Percentiles rank a stretch among this genome's conserved stretches.
These are phyloP conservation scores for Parotocinclus haroldoi DNA, from an alignment of 2,797 vertebrate genomes.

Conservation along the genomic window DNA sequence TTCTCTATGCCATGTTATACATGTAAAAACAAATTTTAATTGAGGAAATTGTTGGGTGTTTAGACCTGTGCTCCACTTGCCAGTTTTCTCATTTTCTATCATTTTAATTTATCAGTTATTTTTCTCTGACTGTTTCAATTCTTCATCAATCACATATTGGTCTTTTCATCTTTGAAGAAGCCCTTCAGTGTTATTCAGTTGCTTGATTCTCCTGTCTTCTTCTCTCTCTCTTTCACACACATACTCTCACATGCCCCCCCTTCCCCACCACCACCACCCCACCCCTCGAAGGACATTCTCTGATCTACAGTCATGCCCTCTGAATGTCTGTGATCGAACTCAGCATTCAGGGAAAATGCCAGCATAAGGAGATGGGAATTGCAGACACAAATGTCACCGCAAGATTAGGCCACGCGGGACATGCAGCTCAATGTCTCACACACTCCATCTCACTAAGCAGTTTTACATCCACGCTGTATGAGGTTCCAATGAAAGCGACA, in stretches of 20 bases:
- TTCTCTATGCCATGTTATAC: too few species aligned
- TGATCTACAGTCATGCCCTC: constrained; percentile 17
- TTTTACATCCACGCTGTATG: not conserved
- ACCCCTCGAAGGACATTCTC: constrained; percentile 9
- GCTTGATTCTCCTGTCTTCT: constrained; percentile 15
- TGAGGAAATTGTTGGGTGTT: not conserved
- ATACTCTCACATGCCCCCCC: too few species aligned
- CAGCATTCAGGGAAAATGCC: constrained; percentile 24
- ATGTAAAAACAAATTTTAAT: not conserved
- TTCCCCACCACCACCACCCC: not conserved
- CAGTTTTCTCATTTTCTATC: constrained; percentile 2
- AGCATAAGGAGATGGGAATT: constrained; percentile 35
- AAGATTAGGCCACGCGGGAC: constrained; percentile 26
- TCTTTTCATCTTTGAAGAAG: not conserved
- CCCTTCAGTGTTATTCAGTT: constrained; percentile 15
- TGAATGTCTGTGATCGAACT: constrained; percentile 28
- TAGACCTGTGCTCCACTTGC: constrained; percentile 4
- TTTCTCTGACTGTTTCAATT: not conserved
- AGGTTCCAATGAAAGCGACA: not conserved
- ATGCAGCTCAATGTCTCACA: not conserved
- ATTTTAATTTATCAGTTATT: not conserved
- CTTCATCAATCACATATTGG: not conserved
- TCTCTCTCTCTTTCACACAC: constrained; percentile 23
- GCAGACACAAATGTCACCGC: constrained; percentile 32
- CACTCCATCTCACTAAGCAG: constrained; percentile 19